A percentile compares a stretch with the other conserved stretches of the same genome.
phyloP scores from a whole-genome alignment of 2,888 invertebrate species.

The Dendrolimus pini region DNA sequence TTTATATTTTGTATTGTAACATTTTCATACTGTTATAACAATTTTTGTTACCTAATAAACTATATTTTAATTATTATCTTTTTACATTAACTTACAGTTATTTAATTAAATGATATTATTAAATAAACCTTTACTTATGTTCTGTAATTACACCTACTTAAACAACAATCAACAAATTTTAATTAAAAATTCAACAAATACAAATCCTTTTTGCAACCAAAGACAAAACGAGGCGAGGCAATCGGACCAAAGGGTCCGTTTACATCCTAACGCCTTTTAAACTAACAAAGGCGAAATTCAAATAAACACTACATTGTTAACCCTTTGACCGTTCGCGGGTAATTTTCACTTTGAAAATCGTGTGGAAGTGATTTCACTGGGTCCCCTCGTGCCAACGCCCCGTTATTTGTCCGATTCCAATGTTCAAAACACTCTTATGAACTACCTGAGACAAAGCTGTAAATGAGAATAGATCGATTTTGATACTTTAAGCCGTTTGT shows the following conservation, averaged over 20 bases:
- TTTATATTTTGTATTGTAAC: too few species aligned
- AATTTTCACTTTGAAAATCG: constrained; percentile 72
- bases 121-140: too few species aligned
- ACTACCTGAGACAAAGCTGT: too few species aligned
- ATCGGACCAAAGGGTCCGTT: constrained; percentile 69
- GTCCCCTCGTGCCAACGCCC: constrained; percentile 34
- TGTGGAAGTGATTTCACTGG: constrained; percentile 70
- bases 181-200: constrained; percentile 17
- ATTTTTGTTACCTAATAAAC: too few species aligned
- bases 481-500: too few species aligned
- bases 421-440: constrained; percentile 23
- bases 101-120: too few species aligned
- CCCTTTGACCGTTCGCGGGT: constrained; percentile 73
- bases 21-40: too few species aligned
- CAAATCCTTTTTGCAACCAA: constrained; percentile 15
- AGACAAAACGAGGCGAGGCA: constrained; percentile 45
- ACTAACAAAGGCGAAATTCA: constrained; percentile 72
- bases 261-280: constrained; percentile 73
- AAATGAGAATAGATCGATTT: too few species aligned
- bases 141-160: too few species aligned
- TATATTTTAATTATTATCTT: too few species aligned
- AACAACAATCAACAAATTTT: neutral
- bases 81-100: too few species aligned
- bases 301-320: constrained; percentile 74
- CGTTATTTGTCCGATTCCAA: constrained; percentile 22